Conservation (phyloP, 35 echinoderm and acorn worm genomes). For the Hemicentrotus pulcherrimus region DNA sequence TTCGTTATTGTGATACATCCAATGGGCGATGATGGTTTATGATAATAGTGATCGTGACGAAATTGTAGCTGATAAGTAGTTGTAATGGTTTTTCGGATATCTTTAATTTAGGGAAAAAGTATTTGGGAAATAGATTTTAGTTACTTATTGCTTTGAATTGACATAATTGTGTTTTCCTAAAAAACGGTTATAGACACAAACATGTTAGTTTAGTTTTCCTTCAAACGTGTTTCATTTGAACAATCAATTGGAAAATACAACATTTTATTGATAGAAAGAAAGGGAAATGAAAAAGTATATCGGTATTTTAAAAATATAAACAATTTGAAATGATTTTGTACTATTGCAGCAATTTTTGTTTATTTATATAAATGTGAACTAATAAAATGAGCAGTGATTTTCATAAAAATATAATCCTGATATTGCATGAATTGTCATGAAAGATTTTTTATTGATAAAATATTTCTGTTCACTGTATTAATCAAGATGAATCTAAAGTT, state of each 20-base stretch:
- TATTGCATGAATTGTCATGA: no score
- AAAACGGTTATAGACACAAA: not conserved
- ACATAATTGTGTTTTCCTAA: not conserved
- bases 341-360: no score
- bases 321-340: no score
- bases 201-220: not conserved
- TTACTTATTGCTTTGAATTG: not conserved
- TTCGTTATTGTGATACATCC: not conserved
- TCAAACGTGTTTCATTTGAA: no score
- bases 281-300: not conserved
- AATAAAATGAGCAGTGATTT: no score
- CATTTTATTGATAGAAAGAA: not conserved
- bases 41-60: not conserved
- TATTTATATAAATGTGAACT: no score
- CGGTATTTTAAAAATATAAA: no score
- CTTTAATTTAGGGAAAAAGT: not conserved
- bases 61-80: slow-evolving; percentile 13
- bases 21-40: not conserved
- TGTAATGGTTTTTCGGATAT: not conserved
- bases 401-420: no score
- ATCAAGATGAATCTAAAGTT: no score
- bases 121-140: not conserved
- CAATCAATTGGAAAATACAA: not conserved
- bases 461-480: no score
- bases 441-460: no score